A percentile compares a stretch with the other conserved stretches of the same genome.
Conservation (phyloP, 1,140 invertebrate genomes). For the Micrasema minimum region DNA sequence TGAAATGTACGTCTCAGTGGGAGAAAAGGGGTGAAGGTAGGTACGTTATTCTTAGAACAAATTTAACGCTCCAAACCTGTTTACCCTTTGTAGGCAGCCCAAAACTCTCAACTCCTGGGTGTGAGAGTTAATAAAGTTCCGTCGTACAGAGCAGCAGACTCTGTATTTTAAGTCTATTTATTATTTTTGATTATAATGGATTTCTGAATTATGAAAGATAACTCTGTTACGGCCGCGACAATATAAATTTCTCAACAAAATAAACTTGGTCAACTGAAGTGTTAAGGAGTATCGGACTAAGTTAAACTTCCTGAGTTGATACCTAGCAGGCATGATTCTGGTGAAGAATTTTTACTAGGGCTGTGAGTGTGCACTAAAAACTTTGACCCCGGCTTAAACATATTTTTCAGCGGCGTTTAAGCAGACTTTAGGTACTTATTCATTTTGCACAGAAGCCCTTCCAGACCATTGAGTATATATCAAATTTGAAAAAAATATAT, state of each 20-base stretch:
- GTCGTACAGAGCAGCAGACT: not conserved
- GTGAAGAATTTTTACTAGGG: no score
- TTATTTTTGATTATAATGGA: constrained; percentile 20
- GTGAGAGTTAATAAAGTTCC: constrained; percentile 15
- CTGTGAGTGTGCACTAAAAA: no score
- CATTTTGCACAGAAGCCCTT: no score
- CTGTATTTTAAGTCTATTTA: constrained; percentile 3
- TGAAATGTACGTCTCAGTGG: no score
- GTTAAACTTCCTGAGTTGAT: not conserved
- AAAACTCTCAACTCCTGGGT: not conserved
- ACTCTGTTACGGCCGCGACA: not conserved
- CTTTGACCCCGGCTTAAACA: no score
- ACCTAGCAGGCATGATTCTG: no score
- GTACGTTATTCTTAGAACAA: not conserved
- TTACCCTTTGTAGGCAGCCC: not conserved
- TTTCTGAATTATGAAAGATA: constrained; percentile 23
- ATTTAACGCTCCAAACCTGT: not conserved
- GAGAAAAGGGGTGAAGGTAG: not conserved
- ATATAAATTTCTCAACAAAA: constrained; percentile 23
- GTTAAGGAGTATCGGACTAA: constrained; percentile 21
- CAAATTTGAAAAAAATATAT: no score
- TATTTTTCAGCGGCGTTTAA: no score
- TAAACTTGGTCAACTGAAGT: constrained; percentile 27
- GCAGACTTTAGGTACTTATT: no score
- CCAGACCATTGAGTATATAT: no score